Evolutionary conservation across 2,797 vertebrate species (phyloP).

Genomic region (Iguana delicatissima): DNA sequence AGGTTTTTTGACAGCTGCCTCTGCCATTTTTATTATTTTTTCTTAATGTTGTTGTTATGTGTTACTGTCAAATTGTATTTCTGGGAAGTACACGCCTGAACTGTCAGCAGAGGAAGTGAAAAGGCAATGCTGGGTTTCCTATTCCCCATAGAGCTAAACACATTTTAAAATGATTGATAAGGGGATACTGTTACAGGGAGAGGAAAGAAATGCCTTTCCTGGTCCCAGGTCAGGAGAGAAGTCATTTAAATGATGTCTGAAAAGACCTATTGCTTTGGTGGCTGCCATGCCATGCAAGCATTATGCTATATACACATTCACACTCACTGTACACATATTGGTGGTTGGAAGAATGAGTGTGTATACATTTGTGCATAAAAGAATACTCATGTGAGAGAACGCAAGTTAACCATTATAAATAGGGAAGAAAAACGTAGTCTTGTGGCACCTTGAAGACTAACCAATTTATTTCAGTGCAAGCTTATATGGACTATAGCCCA

Average conservation of each 20-base stretch:
- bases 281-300: neutral
- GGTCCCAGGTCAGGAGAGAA: conserved; percentile 39
- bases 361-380: neutral
- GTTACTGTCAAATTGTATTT: conserved; percentile 69
- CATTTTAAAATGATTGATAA: conserved; percentile 70
- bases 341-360: neutral
- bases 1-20: conserved; percentile 70
- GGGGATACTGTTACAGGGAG: conserved; percentile 33
- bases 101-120: conserved; percentile 25
- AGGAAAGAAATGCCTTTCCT: neutral
- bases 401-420: neutral
- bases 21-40: conserved; percentile 51
- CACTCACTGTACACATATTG: neutral
- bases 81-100: conserved; percentile 62
- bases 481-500: too few species aligned
- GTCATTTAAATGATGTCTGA: neutral
- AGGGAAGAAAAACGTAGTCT: too few species aligned
- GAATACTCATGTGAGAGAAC: neutral
- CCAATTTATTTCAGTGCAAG: too few species aligned
- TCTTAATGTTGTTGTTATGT: conserved; percentile 73
- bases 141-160: conserved; percentile 52
- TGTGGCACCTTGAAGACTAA: too few species aligned
- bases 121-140: conserved; percentile 29
- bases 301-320: neutral
- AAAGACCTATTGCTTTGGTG: neutral